Evolutionary conservation across 2,888 invertebrate species (phyloP), one percentile per base, ranked within the genome.

Genomic region (Crepidodera aurea): DNA sequence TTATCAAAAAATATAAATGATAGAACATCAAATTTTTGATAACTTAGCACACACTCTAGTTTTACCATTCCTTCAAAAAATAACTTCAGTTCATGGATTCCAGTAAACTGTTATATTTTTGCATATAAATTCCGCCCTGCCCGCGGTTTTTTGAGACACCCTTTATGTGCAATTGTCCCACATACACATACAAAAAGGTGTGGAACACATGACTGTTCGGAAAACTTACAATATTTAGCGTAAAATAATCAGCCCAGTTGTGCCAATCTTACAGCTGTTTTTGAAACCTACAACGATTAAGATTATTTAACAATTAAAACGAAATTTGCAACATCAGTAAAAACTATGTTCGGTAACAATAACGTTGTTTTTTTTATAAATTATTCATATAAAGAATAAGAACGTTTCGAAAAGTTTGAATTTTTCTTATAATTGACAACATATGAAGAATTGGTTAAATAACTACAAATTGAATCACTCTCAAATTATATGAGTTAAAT

Each of bases 221-320:
- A 66, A 64, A 56, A 58, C 55, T 60, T 34, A 56, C 27, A 27
- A 40, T 53, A 27, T 16, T 29, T 32, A 48, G 46, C 48, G 19
- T 32, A 55, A 55, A 55, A n/a, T 44, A 18, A 34, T 57, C 57
- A 62, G 19, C 54, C 56, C 44, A 69, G 75, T 75, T 76, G 75
- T 76, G 76, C 75, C 75, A 70, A 70, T 65, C 58, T 62, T 64
- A 65, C 62, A 75, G 75, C 75, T 75, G 73, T 76, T 75, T 74
- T 75, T 74, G 75, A 75, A 74, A 75, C 74, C 74, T 64, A 69
- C 61, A 66, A 66, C 44, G 56, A 61, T 40, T 51, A 40, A 18
- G 32, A 40, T 25, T 54, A 64, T 22, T 10, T 44, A 22, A 18
- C 2, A 15, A 22, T 51, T 44, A 59, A 62, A 39, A 10, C 6